A percentile compares a stretch with the other conserved stretches of the same genome.
These are phyloP conservation scores for Pelmatolapia mariae DNA, from an alignment of 2,113 vertebrate species.

Conservation along the genomic window DNA sequence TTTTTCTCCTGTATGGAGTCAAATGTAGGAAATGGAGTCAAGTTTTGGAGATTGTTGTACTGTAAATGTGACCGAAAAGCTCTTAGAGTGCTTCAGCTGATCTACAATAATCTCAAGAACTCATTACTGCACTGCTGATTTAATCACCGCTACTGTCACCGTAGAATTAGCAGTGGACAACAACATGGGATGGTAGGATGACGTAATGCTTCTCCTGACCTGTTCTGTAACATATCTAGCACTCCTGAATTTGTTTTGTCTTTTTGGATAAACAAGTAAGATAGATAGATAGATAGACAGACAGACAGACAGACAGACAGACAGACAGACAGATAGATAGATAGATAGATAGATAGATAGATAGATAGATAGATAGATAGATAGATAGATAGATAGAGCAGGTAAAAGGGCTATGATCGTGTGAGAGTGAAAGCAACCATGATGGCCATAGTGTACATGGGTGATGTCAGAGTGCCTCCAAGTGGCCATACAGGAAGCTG, in stretches of 20 bases:
- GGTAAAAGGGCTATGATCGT: neutral
- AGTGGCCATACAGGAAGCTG: conserved; percentile 10
- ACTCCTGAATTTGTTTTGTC: neutral
- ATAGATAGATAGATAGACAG: neutral
- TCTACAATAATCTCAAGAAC: neutral
- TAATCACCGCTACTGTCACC: neutral
- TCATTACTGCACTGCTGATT: neutral
- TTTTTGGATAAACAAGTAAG: neutral
- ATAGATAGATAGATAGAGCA: neutral
- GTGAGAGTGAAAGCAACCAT: neutral
- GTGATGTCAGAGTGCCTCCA: conserved; percentile 65
- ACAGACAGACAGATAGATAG: neutral
- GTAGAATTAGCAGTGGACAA: neutral
- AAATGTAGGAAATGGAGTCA: neutral
- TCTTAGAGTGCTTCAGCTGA: neutral
- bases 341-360: neutral
- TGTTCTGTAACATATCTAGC: neutral
- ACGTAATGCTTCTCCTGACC: neutral
- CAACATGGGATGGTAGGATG: neutral
- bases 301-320: neutral
- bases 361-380: neutral
- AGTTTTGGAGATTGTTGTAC: neutral
- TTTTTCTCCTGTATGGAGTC: neutral
- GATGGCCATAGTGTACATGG: neutral
- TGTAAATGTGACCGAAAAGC: neutral